Conservation (phyloP, 2,113 vertebrate species). For the Centropristis striata region DNA sequence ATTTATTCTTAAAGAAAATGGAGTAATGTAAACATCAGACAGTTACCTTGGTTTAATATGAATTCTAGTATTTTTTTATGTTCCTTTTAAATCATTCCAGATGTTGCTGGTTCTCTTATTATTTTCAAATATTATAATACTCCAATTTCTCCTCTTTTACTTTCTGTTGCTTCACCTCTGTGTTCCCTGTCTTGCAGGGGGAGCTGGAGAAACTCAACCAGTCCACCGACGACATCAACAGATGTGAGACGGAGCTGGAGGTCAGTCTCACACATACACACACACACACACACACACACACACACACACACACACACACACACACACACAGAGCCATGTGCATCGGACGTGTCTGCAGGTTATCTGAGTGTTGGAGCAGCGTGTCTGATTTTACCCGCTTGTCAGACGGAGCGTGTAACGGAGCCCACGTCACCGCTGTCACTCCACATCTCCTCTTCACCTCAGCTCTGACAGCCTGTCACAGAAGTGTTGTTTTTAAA, state of each 20-base stretch:
- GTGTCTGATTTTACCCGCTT: no score
- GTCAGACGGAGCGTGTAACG: no score
- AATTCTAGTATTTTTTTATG: not conserved
- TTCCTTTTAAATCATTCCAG: slow-evolving; percentile 13
- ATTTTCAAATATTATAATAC: slow-evolving; percentile 12
- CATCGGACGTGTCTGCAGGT: not conserved
- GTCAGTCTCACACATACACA: slow-evolving; percentile 79
- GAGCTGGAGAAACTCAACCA: slow-evolving; percentile 98
- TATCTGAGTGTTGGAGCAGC: slow-evolving; percentile 4
- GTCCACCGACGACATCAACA: slow-evolving; percentile 97
- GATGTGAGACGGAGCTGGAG: slow-evolving; percentile 96
- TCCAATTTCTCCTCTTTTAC: not conserved
- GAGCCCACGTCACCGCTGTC: no score
- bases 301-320: not conserved
- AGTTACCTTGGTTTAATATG: not conserved
- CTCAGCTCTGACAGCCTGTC: not conserved
- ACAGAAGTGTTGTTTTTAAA: not conserved
- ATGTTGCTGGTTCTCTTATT: slow-evolving; percentile 4
- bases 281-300: not conserved
- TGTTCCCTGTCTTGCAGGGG: slow-evolving; percentile 83
- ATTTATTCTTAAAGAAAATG: not conserved
- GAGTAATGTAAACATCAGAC: not conserved
- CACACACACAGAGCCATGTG: no score
- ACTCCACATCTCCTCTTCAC: no score
- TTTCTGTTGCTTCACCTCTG: not conserved